Conservation (phyloP, 2,797 vertebrate species). For the Enteromius paludinosus region DNA sequence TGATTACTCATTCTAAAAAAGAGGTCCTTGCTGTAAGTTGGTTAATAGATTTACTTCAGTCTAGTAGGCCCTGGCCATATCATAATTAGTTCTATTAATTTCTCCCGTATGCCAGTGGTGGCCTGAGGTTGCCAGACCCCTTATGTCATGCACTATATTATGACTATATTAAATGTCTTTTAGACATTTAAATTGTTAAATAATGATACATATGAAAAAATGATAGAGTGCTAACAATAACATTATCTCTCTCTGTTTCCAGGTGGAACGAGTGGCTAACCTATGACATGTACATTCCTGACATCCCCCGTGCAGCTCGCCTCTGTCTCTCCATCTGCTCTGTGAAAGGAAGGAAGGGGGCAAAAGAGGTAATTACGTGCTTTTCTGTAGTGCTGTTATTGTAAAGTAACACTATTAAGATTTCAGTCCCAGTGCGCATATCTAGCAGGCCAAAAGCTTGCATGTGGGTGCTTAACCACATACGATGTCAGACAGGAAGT, state of each 20-base stretch:
- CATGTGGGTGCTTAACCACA: too few relatives aligned
- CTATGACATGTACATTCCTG: constrained; percentile 96
- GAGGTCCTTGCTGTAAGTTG: not conserved
- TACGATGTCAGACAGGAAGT: too few relatives aligned
- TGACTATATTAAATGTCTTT: not conserved
- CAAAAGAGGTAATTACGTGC: constrained; percentile 86
- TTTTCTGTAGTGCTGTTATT: constrained; percentile 1
- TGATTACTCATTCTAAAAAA: not conserved
- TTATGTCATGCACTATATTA: not conserved
- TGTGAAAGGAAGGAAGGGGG: constrained; percentile 95
- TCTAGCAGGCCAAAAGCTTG: too few relatives aligned
- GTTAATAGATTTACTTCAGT: not conserved
- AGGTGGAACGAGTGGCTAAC: constrained; percentile 97
- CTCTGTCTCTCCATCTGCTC: constrained; percentile 98
- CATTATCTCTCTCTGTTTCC: constrained; percentile 9
- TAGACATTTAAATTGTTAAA: not conserved
- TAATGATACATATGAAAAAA: not conserved
- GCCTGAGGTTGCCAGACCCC: not conserved
- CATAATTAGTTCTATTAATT: not conserved
- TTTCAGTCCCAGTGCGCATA: too few relatives aligned
- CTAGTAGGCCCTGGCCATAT: not conserved
- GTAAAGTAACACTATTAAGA: not conserved
- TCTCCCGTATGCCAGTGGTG: not conserved
- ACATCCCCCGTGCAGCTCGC: constrained; percentile 92
- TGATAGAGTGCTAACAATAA: constrained; percentile 21